These are phyloP conservation scores for Petromus typicus DNA, from an alignment of 2,113 vertebrate species.

Conservation along the genomic window DNA sequence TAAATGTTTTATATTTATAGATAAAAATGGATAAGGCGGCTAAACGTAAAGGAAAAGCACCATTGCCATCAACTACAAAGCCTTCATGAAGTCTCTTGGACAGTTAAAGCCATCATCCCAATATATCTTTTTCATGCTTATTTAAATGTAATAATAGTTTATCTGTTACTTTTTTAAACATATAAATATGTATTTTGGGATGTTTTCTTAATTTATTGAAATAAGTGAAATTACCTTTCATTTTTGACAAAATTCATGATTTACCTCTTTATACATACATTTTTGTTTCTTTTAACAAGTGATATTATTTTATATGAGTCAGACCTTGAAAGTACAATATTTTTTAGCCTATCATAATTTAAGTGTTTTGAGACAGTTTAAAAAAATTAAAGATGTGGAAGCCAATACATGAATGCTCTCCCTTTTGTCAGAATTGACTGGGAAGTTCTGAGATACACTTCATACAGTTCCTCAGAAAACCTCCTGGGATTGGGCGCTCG, in stretches of 20 bases:
- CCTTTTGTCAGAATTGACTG: neutral
- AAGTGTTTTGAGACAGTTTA: neutral
- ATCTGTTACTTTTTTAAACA: slow-evolving; percentile 6
- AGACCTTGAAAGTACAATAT: slow-evolving; percentile 35
- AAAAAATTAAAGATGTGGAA: slow-evolving; percentile 48
- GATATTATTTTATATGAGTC: slow-evolving; percentile 44
- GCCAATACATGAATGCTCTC: neutral
- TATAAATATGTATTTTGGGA: slow-evolving; percentile 49
- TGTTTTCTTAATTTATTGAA: slow-evolving; percentile 66
- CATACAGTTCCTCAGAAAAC: slow-evolving; percentile 38
- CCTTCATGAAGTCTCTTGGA: slow-evolving; percentile 36
- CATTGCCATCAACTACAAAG: slow-evolving; percentile 54
- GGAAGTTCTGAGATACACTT: neutral
- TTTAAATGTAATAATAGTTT: slow-evolving; percentile 22
- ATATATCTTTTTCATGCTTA: slow-evolving; percentile 51
- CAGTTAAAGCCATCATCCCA: neutral
- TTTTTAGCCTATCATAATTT: slow-evolving; percentile 54
- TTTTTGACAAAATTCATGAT: slow-evolving; percentile 44
- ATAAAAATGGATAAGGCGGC: slow-evolving; percentile 85
- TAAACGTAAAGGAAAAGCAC: slow-evolving; percentile 78
- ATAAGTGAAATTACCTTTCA: slow-evolving; percentile 12
- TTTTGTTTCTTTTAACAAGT: slow-evolving; percentile 30
- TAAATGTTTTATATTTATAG: slow-evolving; percentile 82
- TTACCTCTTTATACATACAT: slow-evolving; percentile 31
- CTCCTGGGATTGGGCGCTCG: neutral